Conservation (phyloP, 2,113 vertebrate species). For the Eulemur macaco region DNA sequence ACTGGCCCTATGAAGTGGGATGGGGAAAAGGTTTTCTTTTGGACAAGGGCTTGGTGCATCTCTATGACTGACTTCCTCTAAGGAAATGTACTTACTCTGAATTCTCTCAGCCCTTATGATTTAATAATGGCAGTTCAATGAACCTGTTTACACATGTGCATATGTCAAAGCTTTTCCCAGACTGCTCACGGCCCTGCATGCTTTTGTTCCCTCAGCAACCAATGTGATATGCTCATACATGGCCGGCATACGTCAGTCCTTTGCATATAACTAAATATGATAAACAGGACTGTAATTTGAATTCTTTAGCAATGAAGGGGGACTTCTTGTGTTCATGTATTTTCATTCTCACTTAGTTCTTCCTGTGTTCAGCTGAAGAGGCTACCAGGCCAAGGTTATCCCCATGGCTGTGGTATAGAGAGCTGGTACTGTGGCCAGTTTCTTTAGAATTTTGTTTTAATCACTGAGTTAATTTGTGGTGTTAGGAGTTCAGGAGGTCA, state of each 20-base stretch:
- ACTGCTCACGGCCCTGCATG: background rate
- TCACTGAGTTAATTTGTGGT: background rate
- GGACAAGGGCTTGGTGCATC: background rate
- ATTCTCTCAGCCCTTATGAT: conserved; percentile 52
- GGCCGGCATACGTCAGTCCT: background rate
- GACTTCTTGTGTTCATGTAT: background rate
- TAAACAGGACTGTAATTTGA: background rate
- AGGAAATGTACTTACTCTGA: conserved; percentile 51
- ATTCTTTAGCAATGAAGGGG: background rate
- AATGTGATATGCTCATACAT: background rate
- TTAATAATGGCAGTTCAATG: conserved; percentile 68
- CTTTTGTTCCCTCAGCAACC: conserved; percentile 35
- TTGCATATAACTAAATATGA: background rate
- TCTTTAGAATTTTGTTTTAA: conserved; percentile 44
- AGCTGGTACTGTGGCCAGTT: background rate
- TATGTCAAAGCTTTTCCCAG: conserved; percentile 50
- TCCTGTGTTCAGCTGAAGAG: background rate
- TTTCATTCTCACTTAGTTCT: background rate
- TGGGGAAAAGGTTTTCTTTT: conserved; percentile 14
- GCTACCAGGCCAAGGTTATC: background rate
- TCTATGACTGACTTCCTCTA: conserved; percentile 26
- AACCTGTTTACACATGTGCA: conserved; percentile 52
- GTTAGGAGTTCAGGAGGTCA: conserved; percentile 5
- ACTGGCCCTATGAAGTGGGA: background rate
- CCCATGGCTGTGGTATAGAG: background rate